These are phyloP conservation scores for Chaetodon trifasciatus DNA, from an alignment of 2,797 vertebrate genomes.

Conservation along the genomic window DNA sequence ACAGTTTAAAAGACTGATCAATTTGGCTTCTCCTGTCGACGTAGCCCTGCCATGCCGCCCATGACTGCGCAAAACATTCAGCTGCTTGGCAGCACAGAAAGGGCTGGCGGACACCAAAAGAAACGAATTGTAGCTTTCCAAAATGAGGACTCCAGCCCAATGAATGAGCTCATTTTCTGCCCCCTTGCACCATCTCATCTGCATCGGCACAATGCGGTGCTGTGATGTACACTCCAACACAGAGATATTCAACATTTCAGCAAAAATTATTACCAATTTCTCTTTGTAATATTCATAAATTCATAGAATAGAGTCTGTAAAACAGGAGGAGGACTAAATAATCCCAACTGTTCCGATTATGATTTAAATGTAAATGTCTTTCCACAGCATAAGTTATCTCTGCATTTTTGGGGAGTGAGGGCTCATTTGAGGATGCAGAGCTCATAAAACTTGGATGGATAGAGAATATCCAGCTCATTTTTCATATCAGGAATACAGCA, in stretches of 20 bases:
- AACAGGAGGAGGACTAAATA: slow-evolving; percentile 63
- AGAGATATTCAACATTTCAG: slow-evolving; percentile 47
- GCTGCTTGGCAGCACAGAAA: slow-evolving; percentile 78
- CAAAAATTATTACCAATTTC: slow-evolving; percentile 51
- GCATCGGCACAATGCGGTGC: slow-evolving; percentile 55
- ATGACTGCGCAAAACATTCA: slow-evolving; percentile 81
- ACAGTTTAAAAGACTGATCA: slow-evolving; percentile 77
- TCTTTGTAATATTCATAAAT: slow-evolving; percentile 54
- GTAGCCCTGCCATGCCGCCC: slow-evolving; percentile 70
- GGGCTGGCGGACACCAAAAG: slow-evolving; percentile 63
- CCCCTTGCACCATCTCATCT: slow-evolving; percentile 65
- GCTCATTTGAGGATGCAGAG: slow-evolving; percentile 54
- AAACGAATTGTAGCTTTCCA: slow-evolving; percentile 69
- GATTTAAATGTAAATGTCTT: slow-evolving; percentile 59
- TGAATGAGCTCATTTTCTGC: slow-evolving; percentile 80
- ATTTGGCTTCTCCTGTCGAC: slow-evolving; percentile 67
- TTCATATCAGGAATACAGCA: slow-evolving; percentile 52
- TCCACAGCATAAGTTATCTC: slow-evolving; percentile 40
- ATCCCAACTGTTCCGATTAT: slow-evolving; percentile 41
- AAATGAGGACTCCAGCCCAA: slow-evolving; percentile 69
- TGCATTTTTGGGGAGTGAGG: slow-evolving; percentile 37
- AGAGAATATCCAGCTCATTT: slow-evolving; percentile 58
- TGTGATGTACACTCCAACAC: slow-evolving; percentile 60
- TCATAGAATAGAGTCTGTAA: slow-evolving; percentile 53
- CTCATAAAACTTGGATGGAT: slow-evolving; percentile 62